phyloP scores from a whole-genome alignment of 2,113 vertebrate species.

The Castor canadensis region DNA sequence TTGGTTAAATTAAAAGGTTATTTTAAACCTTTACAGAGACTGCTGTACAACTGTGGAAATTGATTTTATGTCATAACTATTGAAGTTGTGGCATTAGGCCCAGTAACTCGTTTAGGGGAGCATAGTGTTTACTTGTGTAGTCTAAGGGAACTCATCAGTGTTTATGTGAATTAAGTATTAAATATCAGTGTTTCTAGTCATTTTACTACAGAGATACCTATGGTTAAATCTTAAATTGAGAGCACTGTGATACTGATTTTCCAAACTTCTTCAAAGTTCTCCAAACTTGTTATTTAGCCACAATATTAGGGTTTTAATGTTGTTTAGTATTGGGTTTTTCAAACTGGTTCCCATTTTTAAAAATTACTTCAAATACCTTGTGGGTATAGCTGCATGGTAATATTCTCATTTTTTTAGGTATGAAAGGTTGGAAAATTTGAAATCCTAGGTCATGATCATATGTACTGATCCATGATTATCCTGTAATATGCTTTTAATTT shows the following conservation, averaged over 20 bases:
- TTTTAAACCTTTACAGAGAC: slow-evolving; percentile 30
- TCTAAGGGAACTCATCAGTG: background rate
- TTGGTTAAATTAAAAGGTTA: no score
- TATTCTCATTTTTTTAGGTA: background rate
- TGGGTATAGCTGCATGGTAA: background rate
- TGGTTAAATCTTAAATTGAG: background rate
- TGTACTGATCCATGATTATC: background rate
- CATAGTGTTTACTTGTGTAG: background rate
- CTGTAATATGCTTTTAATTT: background rate
- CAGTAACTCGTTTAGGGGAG: background rate
- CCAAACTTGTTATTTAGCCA: background rate
- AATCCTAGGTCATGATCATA: background rate
- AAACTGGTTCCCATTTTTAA: background rate
- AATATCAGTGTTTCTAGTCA: background rate
- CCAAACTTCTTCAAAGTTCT: background rate
- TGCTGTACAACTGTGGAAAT: background rate
- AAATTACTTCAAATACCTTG: background rate
- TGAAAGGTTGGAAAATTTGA: slow-evolving; percentile 12
- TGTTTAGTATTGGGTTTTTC: background rate
- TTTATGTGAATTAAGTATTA: slow-evolving; percentile 23
- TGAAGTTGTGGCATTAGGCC: background rate
- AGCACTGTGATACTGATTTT: background rate
- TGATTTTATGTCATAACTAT: background rate
- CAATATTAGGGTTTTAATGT: background rate
- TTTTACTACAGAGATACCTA: background rate